Percentiles rank a stretch among this genome's conserved stretches.
These are phyloP conservation scores for Stenotaenia linearis DNA, from an alignment of 2,888 invertebrate genomes.

Conservation along the genomic window DNA sequence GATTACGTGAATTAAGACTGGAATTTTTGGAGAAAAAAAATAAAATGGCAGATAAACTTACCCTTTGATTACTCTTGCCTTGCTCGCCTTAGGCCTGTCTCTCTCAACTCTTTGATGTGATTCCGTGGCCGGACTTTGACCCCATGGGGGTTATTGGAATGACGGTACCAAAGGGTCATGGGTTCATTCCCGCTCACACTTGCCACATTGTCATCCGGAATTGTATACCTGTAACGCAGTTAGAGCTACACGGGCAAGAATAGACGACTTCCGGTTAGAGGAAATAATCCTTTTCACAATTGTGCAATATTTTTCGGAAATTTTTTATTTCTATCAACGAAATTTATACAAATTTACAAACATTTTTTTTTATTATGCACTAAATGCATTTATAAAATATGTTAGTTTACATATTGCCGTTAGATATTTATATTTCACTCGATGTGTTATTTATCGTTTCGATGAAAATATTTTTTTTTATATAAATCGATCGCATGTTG, in stretches of 20 bases:
- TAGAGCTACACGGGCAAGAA: neutral
- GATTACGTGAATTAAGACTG: neutral
- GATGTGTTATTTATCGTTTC: neutral
- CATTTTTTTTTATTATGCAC: neutral
- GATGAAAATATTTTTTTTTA: neutral
- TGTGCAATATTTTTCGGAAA: neutral
- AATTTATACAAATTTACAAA: neutral
- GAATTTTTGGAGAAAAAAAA: neutral
- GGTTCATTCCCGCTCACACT: neutral
- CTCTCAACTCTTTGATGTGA: neutral
- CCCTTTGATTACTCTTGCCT: constrained; percentile 2
- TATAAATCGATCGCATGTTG: neutral
- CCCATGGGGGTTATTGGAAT: neutral
- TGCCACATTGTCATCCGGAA: neutral
- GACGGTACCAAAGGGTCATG: constrained; percentile 4
- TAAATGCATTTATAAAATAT: neutral
- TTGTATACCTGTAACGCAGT: neutral
- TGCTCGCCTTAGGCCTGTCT: neutral
- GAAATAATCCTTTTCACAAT: neutral
- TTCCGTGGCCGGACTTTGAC: constrained; percentile 14
- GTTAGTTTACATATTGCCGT: neutral
- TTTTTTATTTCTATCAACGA: neutral
- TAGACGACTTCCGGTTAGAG: neutral
- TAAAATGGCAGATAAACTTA: neutral
- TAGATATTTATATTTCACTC: too few species aligned